phyloP scores from a whole-genome alignment of 1,140 invertebrate species.

The Zaprionus vittiger region DNA sequence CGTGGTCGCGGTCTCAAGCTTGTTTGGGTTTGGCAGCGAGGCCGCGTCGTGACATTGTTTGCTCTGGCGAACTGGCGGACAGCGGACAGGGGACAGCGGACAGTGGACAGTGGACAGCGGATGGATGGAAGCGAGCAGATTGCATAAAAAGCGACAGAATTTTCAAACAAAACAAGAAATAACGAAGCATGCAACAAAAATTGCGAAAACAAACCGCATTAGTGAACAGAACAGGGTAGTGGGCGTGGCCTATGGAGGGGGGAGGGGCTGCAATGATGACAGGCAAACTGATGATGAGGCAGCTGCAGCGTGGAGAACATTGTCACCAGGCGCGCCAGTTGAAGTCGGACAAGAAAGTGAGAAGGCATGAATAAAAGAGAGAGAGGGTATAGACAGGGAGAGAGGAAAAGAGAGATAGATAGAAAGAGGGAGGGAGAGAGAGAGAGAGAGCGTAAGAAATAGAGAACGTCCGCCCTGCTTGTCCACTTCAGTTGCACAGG shows the following conservation, averaged over 20 bases:
- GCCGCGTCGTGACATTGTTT: slow-evolving; percentile 79
- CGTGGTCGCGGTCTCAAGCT: slow-evolving; percentile 64
- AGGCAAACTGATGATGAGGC: slow-evolving; percentile 57
- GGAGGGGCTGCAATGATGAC: slow-evolving; percentile 67
- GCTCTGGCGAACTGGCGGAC: slow-evolving; percentile 39
- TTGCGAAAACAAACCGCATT: slow-evolving; percentile 77
- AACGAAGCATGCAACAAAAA: slow-evolving; percentile 74
- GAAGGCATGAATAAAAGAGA: background rate
- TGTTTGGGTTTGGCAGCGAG: slow-evolving; percentile 78
- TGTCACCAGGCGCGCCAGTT: slow-evolving; percentile 46
- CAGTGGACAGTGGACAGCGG: slow-evolving; percentile 28
- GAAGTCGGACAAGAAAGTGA: background rate
- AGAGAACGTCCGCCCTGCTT: slow-evolving; percentile 14
- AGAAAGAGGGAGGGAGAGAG: background rate
- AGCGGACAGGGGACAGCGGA: slow-evolving; percentile 17
- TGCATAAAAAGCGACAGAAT: slow-evolving; percentile 55
- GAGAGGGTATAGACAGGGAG: background rate
- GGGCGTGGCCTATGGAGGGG: background rate
- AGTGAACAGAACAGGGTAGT: slow-evolving; percentile 47
- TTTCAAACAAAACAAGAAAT: slow-evolving; percentile 76
- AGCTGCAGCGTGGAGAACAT: slow-evolving; percentile 62
- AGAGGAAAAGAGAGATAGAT: background rate
- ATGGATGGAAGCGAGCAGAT: slow-evolving; percentile 27
- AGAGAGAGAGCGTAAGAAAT: background rate
- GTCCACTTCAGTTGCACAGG: slow-evolving; percentile 43